Evolutionary conservation across 2,113 vertebrate genomes (phyloP).

Genomic region (Oncorhynchus nerka): DNA sequence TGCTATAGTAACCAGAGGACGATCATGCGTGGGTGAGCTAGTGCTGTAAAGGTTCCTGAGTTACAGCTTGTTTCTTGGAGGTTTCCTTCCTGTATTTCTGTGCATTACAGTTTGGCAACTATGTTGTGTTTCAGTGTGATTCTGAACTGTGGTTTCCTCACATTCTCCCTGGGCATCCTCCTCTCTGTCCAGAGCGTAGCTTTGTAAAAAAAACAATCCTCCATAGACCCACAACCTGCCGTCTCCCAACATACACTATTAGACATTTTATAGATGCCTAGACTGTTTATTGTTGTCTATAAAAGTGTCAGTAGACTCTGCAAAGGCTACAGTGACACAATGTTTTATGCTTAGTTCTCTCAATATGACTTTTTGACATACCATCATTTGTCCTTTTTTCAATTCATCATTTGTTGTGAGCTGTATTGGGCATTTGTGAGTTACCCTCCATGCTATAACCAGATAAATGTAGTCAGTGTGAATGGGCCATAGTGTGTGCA

Average conservation of each 20-base stretch:
- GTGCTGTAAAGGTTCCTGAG: slow-evolving; percentile 38
- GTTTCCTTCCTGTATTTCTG: slow-evolving; percentile 51
- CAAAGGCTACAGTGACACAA: no score
- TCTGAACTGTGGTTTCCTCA: slow-evolving; percentile 7
- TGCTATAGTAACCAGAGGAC: slow-evolving; percentile 55
- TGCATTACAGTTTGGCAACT: not conserved
- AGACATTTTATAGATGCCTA: no score
- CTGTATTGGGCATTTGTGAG: no score
- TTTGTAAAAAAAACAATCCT: not conserved
- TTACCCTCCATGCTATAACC: no score
- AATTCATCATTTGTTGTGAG: no score
- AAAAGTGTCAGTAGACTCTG: no score
- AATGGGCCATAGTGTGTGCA: slow-evolving; percentile 11
- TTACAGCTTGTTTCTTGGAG: slow-evolving; percentile 9
- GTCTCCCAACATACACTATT: no score
- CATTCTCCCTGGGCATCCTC: slow-evolving; percentile 22
- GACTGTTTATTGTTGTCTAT: no score
- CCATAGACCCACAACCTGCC: no score
- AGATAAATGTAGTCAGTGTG: slow-evolving; percentile 1
- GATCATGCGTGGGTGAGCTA: slow-evolving; percentile 39
- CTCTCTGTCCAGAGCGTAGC: not conserved
- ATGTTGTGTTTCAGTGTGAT: slow-evolving; percentile 13
- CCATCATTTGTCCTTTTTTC: no score
- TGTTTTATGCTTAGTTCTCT: no score
- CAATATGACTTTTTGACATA: no score